Percentiles rank a stretch among this genome's conserved stretches.
Conservation (phyloP, 2,888 invertebrate species). For the Anticlea derivata region DNA sequence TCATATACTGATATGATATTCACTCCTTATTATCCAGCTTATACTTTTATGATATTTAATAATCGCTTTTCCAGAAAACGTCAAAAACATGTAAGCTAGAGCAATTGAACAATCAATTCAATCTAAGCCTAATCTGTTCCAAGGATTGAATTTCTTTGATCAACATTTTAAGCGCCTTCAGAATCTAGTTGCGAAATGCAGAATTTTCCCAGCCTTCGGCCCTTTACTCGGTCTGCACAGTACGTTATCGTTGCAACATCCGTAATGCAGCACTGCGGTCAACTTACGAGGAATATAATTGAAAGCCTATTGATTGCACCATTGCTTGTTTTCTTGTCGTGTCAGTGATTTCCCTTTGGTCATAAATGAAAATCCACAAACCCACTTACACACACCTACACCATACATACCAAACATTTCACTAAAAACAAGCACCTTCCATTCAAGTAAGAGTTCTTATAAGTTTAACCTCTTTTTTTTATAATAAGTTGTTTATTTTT, state of each 20-base stretch:
- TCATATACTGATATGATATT: too few relatives aligned
- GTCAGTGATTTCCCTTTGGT: too few relatives aligned
- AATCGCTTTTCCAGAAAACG: background rate
- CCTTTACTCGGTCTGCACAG: conserved; percentile 38
- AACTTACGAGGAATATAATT: conserved; percentile 4
- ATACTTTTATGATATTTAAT: too few relatives aligned
- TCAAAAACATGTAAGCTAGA: background rate
- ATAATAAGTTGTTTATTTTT: too few relatives aligned
- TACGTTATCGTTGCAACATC: conserved; percentile 31
- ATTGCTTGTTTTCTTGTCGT: background rate
- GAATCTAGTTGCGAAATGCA: conserved; percentile 44
- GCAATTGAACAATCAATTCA: background rate
- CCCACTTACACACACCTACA: too few relatives aligned
- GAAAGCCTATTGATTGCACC: conserved; percentile 11
- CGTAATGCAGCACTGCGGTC: conserved; percentile 7
- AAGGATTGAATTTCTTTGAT: background rate
- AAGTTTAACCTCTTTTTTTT: too few relatives aligned
- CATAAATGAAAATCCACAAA: too few relatives aligned
- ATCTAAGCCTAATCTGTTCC: too few relatives aligned
- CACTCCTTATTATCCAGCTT: too few relatives aligned
- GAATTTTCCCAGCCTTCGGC: conserved; percentile 64
- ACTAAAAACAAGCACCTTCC: too few relatives aligned
- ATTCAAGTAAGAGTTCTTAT: too few relatives aligned
- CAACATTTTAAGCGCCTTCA: conserved; percentile 22
- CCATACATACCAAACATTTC: too few relatives aligned